phyloP scores from a whole-genome alignment of 2,888 invertebrate species.

The Carpatolechia fugitivella region DNA sequence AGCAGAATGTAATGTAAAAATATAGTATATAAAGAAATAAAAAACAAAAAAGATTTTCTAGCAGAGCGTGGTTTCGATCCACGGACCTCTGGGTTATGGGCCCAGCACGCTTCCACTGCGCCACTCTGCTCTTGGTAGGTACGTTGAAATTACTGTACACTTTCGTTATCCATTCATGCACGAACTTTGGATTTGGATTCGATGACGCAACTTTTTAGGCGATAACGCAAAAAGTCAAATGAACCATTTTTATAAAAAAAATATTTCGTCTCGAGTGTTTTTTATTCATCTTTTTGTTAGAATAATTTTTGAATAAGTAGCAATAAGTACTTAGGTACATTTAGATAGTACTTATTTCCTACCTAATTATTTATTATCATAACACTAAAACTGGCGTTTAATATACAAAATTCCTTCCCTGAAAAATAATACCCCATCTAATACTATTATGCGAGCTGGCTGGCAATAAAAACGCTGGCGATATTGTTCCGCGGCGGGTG shows the following conservation, averaged over 20 bases:
- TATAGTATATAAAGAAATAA: conserved; percentile 23
- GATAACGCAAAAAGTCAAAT: no score
- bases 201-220: no score
- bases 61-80: conserved; percentile 93
- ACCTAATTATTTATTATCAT: background rate
- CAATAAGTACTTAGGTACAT: no score
- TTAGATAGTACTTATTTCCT: no score
- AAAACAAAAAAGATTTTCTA: conserved; percentile 55
- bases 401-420: conserved; percentile 19
- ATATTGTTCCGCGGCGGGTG: conserved; percentile 59
- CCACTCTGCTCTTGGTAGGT: conserved; percentile 80
- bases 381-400: no score
- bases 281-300: no score
- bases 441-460: conserved; percentile 29
- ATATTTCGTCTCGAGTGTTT: no score
- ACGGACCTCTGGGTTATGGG: conserved; percentile 94
- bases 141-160: conserved; percentile 32
- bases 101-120: conserved; percentile 89
- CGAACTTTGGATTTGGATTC: no score
- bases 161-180: background rate
- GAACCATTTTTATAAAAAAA: no score
- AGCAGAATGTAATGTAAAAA: no score
- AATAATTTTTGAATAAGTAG: no score
- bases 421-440: conserved; percentile 12
- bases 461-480: conserved; percentile 46